Conservation (phyloP, 2,888 invertebrate genomes). For the Dynastes maya region DNA sequence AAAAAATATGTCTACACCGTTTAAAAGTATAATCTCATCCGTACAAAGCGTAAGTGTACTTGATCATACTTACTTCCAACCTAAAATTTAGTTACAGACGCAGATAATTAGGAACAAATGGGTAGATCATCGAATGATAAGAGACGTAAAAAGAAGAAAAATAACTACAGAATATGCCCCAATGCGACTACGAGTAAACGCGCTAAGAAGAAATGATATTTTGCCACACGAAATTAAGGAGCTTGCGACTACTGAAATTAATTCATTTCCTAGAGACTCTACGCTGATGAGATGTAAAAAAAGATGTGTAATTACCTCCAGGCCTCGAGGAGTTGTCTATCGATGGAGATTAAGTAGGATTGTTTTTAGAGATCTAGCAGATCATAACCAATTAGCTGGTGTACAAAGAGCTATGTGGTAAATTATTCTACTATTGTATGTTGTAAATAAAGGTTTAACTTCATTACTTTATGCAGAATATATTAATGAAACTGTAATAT, state of each 20-base stretch:
- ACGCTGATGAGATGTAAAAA: slow-evolving; percentile 77
- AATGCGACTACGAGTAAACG: slow-evolving; percentile 85
- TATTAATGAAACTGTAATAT: too few relatives aligned
- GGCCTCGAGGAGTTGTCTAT: slow-evolving; percentile 84
- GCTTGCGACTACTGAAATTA: slow-evolving; percentile 82
- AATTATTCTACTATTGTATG: background rate
- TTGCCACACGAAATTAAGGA: slow-evolving; percentile 88
- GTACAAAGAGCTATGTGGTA: slow-evolving; percentile 97
- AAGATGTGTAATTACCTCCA: slow-evolving; percentile 92
- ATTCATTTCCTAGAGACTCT: slow-evolving; percentile 84
- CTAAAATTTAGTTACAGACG: slow-evolving; percentile 70
- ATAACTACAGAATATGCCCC: slow-evolving; percentile 83
- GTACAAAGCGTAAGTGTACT: slow-evolving; percentile 10
- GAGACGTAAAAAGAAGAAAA: slow-evolving; percentile 88
- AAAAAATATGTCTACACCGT: slow-evolving; percentile 21
- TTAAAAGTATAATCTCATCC: slow-evolving; percentile 14
- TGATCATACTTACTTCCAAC: slow-evolving; percentile 4
- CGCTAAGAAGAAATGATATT: slow-evolving; percentile 88
- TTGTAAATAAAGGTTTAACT: slow-evolving; percentile 11
- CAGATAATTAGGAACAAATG: slow-evolving; percentile 85
- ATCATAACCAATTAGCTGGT: slow-evolving; percentile 94
- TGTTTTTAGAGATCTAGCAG: slow-evolving; percentile 91
- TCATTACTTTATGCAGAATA: background rate
- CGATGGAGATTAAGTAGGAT: slow-evolving; percentile 93
- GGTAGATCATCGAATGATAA: slow-evolving; percentile 87